These are phyloP conservation scores for Trissolcus brochymenae DNA, from an alignment of 2,888 invertebrate species.

Conservation along the genomic window DNA sequence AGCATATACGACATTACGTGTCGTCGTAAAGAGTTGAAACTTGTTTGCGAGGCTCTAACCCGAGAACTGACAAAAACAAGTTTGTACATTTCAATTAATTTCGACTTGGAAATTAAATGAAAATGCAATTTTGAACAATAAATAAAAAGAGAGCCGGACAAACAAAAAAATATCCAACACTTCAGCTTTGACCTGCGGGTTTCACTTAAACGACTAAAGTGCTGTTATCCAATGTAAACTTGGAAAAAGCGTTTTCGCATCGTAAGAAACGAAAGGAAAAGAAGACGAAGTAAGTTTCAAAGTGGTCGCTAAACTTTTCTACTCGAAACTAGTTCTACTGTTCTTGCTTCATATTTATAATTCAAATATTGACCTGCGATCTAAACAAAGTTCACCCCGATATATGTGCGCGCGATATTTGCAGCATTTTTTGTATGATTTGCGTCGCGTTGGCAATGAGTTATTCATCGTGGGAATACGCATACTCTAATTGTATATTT, in stretches of 20 bases:
- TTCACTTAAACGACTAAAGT: conserved; percentile 37
- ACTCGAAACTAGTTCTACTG: conserved; percentile 18
- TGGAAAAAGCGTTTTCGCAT: conserved; percentile 41
- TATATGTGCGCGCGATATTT: not conserved
- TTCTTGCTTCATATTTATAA: conserved; percentile 33
- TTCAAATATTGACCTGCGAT: conserved; percentile 24
- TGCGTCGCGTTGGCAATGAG: not conserved
- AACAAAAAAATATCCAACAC: conserved; percentile 34
- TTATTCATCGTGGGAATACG: not conserved
- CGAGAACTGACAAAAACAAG: not conserved
- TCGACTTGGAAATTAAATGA: conserved; percentile 16
- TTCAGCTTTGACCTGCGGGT: conserved; percentile 41
- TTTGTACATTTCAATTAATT: conserved; percentile 1
- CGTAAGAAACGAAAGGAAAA: conserved; percentile 38
- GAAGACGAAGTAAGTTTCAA: conserved; percentile 28
- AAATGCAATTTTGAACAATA: conserved; percentile 27
- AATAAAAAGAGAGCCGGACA: conserved; percentile 17
- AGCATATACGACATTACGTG: no score
- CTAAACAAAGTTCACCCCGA: conserved; percentile 10
- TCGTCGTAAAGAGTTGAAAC: no score
- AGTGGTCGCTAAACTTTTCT: conserved; percentile 36
- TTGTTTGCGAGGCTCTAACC: no score
- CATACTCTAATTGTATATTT: not conserved
- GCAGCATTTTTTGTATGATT: not conserved
- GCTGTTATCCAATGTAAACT: conserved; percentile 44